These are phyloP conservation scores for Sinopyrophorus schimmeli DNA, from an alignment of 2,888 invertebrate genomes.

Conservation along the genomic window DNA sequence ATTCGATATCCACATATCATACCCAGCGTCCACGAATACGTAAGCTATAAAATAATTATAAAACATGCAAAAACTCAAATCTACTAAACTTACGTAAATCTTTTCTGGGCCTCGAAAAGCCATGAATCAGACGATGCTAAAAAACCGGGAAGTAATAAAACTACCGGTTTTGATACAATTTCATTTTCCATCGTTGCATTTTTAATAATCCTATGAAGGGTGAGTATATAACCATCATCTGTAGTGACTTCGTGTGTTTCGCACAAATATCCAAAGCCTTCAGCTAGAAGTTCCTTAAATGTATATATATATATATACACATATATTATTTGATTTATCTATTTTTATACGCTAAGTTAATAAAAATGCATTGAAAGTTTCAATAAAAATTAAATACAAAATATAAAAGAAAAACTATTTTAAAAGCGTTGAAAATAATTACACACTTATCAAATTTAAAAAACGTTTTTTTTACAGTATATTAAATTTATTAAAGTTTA, in stretches of 20 bases:
- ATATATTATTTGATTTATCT: too few species aligned
- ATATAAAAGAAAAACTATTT: too few species aligned
- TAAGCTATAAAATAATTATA: too few species aligned
- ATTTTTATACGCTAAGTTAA: too few species aligned
- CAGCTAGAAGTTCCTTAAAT: conserved; percentile 53
- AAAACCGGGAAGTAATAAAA: conserved; percentile 61
- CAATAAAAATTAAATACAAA: too few species aligned
- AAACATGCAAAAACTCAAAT: conserved; percentile 4
- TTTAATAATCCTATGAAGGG: conserved; percentile 60
- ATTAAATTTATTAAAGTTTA: too few species aligned
- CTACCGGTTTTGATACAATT: conserved; percentile 44
- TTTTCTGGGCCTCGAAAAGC: too few species aligned
- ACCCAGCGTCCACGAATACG: conserved; percentile 57
- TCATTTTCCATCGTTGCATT: conserved; percentile 45
- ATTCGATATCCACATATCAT: conserved; percentile 64
- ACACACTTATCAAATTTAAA: too few species aligned
- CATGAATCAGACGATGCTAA: conserved; percentile 60
- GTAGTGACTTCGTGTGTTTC: conserved; percentile 56
- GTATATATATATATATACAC: too few species aligned
- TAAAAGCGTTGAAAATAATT: too few species aligned
- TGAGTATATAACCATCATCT: conserved; percentile 61
- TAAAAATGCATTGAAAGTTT: too few species aligned
- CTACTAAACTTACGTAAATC: conserved; percentile 56
- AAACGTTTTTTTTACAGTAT: too few species aligned
- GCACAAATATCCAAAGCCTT: conserved; percentile 53